phyloP scores from a whole-genome alignment of 2,797 vertebrate genomes.

The Simalia tracyae region DNA sequence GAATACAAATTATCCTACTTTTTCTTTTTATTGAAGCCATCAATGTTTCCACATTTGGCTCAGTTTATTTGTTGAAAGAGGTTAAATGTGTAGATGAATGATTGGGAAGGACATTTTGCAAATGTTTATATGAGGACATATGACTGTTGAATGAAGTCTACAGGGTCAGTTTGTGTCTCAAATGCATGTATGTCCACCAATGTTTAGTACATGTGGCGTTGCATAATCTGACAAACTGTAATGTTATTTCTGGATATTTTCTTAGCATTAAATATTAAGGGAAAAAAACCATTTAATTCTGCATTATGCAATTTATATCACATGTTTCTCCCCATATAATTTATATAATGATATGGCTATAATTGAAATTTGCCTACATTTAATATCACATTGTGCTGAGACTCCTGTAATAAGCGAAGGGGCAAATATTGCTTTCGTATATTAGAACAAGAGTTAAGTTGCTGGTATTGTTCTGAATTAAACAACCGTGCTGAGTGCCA shows the following conservation, averaged over 20 bases:
- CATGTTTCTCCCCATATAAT: conserved; percentile 11
- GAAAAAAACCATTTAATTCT: background rate
- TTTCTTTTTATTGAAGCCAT: conserved; percentile 16
- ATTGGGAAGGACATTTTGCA: conserved; percentile 52
- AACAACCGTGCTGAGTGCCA: too few species aligned
- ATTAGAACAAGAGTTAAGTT: background rate
- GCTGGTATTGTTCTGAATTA: too few species aligned
- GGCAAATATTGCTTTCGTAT: too few species aligned
- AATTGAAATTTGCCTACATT: background rate
- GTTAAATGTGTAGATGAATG: conserved; percentile 52
- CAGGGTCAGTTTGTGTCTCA: conserved; percentile 55
- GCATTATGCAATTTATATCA: conserved; percentile 20
- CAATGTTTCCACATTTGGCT: conserved; percentile 46
- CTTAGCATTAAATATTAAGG: background rate
- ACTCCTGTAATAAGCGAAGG: background rate
- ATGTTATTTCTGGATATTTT: conserved; percentile 41
- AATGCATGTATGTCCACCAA: conserved; percentile 60
- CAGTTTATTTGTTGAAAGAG: conserved; percentile 63
- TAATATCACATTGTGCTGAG: background rate
- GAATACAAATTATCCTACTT: conserved; percentile 29
- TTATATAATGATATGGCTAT: too few species aligned
- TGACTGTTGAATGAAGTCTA: conserved; percentile 57
- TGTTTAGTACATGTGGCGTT: conserved; percentile 50
- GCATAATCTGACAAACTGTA: conserved; percentile 44
- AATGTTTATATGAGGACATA: conserved; percentile 50